Conservation (phyloP, 2,888 invertebrate species). For the Lumbricus terrestris region DNA sequence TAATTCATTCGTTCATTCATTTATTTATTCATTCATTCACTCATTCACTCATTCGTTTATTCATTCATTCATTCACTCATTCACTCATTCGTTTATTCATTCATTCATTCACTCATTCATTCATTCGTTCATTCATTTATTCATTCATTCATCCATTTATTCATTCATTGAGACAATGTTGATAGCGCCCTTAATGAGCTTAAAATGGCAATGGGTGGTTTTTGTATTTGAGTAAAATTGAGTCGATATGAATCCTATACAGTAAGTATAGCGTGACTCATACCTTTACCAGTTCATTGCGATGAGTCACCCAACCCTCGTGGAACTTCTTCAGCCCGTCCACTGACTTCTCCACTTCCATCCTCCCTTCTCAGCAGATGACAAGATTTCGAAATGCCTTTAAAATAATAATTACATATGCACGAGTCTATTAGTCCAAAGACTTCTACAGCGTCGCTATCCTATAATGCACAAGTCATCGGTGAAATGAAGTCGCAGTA, state of each 20-base stretch:
- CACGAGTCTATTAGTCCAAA: not conserved
- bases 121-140: too few species aligned
- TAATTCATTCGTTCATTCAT: too few species aligned
- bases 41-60: too few species aligned
- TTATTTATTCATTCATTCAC: too few species aligned
- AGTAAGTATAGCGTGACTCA: not conserved
- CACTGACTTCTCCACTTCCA: not conserved
- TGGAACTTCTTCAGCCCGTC: slow-evolving; percentile 4
- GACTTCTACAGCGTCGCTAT: not conserved
- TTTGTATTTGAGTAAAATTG: not conserved
- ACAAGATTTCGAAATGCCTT: slow-evolving; percentile 3
- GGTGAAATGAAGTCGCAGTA: not conserved
- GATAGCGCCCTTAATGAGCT: not conserved
- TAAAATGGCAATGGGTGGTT: not conserved
- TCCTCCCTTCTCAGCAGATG: not conserved
- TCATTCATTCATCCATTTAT: not conserved
- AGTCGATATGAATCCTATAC: not conserved
- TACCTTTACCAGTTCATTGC: not conserved
- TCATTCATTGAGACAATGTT: not conserved
- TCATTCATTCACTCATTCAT: not conserved
- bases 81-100: not conserved
- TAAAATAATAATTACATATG: not conserved
- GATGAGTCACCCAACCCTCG: not conserved
- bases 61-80: too few species aligned
- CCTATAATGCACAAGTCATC: not conserved